Conservation (phyloP, 2,797 vertebrate genomes). For the Smutsia temminckii region DNA sequence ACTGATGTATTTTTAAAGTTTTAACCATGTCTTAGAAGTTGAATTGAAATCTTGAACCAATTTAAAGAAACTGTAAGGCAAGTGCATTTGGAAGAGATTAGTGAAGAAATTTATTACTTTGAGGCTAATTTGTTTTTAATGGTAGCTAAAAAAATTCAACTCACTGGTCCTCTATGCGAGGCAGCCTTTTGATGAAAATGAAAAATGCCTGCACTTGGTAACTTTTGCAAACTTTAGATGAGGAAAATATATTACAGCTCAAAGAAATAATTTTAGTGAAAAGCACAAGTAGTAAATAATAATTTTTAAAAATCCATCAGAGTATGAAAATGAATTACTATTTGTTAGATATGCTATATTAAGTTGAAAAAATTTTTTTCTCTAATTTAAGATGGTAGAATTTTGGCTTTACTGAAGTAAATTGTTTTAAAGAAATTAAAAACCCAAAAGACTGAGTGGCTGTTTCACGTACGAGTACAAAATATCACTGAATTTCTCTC, state of each 20-base stretch:
- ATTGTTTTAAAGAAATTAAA: background rate
- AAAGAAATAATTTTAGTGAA: slow-evolving; percentile 14
- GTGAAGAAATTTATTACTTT: slow-evolving; percentile 65
- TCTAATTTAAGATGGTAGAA: background rate
- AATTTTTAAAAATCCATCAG: background rate
- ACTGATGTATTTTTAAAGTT: slow-evolving; percentile 9
- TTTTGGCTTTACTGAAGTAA: background rate
- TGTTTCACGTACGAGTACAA: background rate
- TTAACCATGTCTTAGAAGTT: background rate
- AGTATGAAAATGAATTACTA: background rate
- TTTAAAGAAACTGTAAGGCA: slow-evolving; percentile 75
- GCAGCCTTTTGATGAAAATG: background rate
- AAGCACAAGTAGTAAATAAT: background rate
- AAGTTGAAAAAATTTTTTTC: background rate
- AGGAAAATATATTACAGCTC: background rate
- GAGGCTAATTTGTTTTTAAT: background rate
- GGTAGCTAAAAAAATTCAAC: background rate
- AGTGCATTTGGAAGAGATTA: slow-evolving; percentile 68
- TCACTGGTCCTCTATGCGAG: background rate
- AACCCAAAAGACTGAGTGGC: background rate
- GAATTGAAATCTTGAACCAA: slow-evolving; percentile 73
- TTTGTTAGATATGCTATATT: slow-evolving; percentile 25
- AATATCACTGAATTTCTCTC: background rate
- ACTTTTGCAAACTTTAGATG: background rate
- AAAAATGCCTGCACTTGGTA: background rate